Evolutionary conservation across 2,888 invertebrate genomes (phyloP), one percentile per base, ranked within the genome.

Genomic region (Parnassius orleans): DNA sequence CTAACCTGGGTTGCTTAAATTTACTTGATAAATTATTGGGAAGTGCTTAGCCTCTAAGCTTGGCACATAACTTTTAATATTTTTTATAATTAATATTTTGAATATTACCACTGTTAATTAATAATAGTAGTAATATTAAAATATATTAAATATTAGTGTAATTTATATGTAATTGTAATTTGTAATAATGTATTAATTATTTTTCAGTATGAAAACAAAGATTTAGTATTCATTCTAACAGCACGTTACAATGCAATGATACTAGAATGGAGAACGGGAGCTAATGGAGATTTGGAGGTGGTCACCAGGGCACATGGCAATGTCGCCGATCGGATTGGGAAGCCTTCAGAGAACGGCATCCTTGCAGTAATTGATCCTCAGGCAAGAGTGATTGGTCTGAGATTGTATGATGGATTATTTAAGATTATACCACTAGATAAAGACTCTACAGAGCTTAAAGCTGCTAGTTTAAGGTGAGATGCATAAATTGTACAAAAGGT

Each of bases 201-300:
- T 69, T 92, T 92, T 60, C 85, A 98, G 97, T 94, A 97, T 79
- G 97, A 98, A 80, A 94, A 95, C 66, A 98, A 98, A 85, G 98
- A 99, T 84, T 90, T 97, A 62, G 92, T 99, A 53, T 98, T 99
- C 83, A 94, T 99, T 50, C 93, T 99, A 60, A 99, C 99, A 9
- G 94, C 95, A 53, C 95, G 98, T 53, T 98, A 98, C 82, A 98
- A 99, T 93, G 98, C 98, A 2, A 98, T 99, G 97, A 98, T 99
- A 77, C 87, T 99, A 68, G 98, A 98, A 87, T 99, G 98, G 87
- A 93, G 93, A 57, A 94, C 94, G 53, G 91, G 92, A 3, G 77
- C 89, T 12, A 94, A 95, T 68, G 96, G 95, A 5, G 98, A 97
- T 65, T 93, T 99, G 61, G 98, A 98, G 79, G 98, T 99, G 33